Conservation (phyloP, 2,113 vertebrate genomes). For the Gallinago paraguaiae region DNA sequence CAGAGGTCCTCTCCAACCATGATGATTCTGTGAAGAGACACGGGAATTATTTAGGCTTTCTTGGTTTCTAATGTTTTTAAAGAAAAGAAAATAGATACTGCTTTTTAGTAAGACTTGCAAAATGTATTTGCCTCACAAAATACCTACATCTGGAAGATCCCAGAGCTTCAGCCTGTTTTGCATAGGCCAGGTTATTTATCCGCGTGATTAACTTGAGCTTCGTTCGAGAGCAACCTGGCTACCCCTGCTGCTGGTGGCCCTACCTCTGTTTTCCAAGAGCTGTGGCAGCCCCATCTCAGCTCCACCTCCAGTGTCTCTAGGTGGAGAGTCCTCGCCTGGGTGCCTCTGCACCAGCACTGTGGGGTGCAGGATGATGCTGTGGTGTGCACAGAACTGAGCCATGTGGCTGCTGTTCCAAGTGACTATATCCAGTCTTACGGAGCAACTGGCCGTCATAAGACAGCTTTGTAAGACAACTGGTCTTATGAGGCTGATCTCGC, state of each 20-base stretch:
- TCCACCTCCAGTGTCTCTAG: not conserved
- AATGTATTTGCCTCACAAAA: not conserved
- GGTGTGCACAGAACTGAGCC: not conserved
- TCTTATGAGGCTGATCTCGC: not conserved
- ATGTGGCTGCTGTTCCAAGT: not conserved
- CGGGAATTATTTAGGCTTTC: not conserved
- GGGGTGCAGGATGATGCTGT: too few relatives aligned
- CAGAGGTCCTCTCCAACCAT: too few relatives aligned
- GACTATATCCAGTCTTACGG: not conserved
- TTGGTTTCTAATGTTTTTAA: not conserved
- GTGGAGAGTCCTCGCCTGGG: not conserved
- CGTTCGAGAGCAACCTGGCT: not conserved
- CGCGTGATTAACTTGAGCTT: not conserved
- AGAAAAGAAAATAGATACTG: not conserved
- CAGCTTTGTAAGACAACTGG: constrained; percentile 3
- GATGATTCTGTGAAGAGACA: not conserved
- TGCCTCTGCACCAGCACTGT: rapidly evolving
- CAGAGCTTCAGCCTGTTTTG: not conserved
- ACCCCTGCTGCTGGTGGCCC: not conserved
- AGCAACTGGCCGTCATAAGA: not conserved
- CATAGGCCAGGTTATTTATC: not conserved
- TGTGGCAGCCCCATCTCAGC: rapidly evolving
- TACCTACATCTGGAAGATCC: not conserved
- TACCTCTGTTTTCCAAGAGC: not conserved
- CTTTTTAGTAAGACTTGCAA: not conserved